Percentiles rank a stretch among this genome's conserved stretches.
These are phyloP conservation scores for Lepidochitona cinerea DNA, from an alignment of 2,888 invertebrate species.

Conservation along the genomic window DNA sequence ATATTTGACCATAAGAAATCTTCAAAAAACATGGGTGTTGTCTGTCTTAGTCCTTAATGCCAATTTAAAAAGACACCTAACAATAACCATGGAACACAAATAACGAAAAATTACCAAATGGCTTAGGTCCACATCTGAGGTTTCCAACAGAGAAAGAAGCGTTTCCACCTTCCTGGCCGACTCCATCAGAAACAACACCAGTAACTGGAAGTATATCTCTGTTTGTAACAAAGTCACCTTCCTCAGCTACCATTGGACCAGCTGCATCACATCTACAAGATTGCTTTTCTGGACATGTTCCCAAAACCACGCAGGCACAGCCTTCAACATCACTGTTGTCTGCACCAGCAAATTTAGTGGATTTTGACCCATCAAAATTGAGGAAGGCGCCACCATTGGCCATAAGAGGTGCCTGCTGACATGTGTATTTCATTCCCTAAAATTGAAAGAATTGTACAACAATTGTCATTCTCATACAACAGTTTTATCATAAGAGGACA, in stretches of 20 bases:
- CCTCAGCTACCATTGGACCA: slow-evolving; percentile 29
- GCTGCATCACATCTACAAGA: slow-evolving; percentile 51
- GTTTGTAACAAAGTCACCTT: slow-evolving; percentile 44
- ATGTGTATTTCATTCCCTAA: background rate
- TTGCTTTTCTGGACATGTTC: slow-evolving; percentile 39
- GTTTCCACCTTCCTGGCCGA: slow-evolving; percentile 17
- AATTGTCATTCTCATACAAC: too few relatives aligned
- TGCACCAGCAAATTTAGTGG: slow-evolving; percentile 43
- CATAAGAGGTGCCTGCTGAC: slow-evolving; percentile 33
- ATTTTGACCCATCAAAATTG: background rate
- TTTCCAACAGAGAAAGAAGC: slow-evolving; percentile 27
- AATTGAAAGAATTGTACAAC: too few relatives aligned
- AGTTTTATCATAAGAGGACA: background rate
- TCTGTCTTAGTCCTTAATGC: too few relatives aligned
- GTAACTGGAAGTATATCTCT: slow-evolving; percentile 38
- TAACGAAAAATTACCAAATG: slow-evolving; percentile 50
- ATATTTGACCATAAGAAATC: too few relatives aligned
- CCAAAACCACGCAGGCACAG: slow-evolving; percentile 44
- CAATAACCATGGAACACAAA: too few relatives aligned
- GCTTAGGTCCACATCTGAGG: slow-evolving; percentile 36
- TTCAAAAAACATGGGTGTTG: too few relatives aligned
- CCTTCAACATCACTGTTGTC: slow-evolving; percentile 29
- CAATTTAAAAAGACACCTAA: too few relatives aligned
- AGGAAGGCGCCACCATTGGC: slow-evolving; percentile 16
- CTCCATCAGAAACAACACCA: slow-evolving; percentile 28